Evolutionary conservation across 2,797 vertebrate genomes (phyloP), one percentile per base, ranked within the genome.

Genomic region (Cheirogaleus major): DNA sequence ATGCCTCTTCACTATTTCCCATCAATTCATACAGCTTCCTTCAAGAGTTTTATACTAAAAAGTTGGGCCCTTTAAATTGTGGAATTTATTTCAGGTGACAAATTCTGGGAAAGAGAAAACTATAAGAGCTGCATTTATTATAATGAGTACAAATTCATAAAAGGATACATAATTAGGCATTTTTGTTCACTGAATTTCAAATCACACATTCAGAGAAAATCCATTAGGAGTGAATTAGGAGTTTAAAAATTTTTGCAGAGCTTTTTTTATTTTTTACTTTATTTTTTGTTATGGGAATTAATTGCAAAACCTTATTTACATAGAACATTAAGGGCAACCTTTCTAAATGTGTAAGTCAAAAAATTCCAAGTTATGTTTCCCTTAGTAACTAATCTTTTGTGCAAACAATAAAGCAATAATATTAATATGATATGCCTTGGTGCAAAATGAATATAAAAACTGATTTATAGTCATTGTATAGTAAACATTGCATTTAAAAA

Each of bases 121-220:
- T 78, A 13, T 83, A 93, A 83, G n/a, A 57, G 82, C 35, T 96
- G 35, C 20, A 92, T 96, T 97, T 96, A 95, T 95, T 95, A 69
- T 65, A 97, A 91, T 85, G 73, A 95, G 35, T 76, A 92, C n/a
- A 97, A 76, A 91, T 87, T 95, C 50, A 94, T 93, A 95, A 95
- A 95, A 96, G 23, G 35, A 61, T 75, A 48, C 25, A 65, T 83
- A 94, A 96, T 96, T 95, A 81, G 63, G 52, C 35, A 83, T 93
- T 93, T 97, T 95, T 96, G 48, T 91, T 95, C 59, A 22, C 65
- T 84, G 75, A 96, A 89, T 96, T 95, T 96, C 75, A 93, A 84
- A 84, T 89, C 15, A 87, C 43, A 90, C 50, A 96, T 95, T 93
- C 95, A 91, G 63, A 95, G 78, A 84, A 95, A 96, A 93, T 5